Conservation (phyloP, 2,797 vertebrate genomes). For the Coregonus sp. region DNA sequence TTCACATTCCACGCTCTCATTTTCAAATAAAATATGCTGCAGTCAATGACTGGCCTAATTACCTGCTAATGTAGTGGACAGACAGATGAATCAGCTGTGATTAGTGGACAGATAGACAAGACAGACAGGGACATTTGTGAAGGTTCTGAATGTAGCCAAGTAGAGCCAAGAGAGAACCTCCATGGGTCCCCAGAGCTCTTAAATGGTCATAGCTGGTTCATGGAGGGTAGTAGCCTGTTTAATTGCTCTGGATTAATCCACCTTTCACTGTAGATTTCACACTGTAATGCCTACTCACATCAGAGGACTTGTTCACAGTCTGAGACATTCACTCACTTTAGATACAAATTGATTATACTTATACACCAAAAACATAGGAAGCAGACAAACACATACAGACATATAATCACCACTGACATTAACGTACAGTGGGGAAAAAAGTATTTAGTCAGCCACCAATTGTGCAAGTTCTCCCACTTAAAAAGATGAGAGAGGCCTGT, state of each 20-base stretch:
- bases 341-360: not conserved
- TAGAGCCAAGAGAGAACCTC: conserved; percentile 16
- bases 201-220: conserved; percentile 40
- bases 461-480: too few relatives aligned
- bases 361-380: not conserved
- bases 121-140: conserved; percentile 15
- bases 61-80: conserved; percentile 3
- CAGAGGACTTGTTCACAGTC: not conserved
- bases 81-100: conserved; percentile 14
- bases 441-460: too few relatives aligned
- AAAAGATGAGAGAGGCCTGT: too few relatives aligned
- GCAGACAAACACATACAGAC: conserved; percentile 26
- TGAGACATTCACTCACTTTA: not conserved
- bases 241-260: conserved; percentile 30
- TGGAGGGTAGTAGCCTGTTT: conserved; percentile 6
- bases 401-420: not conserved
- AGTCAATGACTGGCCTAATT: conserved; percentile 19
- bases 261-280: conserved; percentile 16
- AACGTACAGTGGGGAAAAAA: too few relatives aligned
- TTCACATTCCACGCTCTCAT: conserved; percentile 7
- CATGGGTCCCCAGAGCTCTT: conserved; percentile 43
- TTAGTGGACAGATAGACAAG: conserved; percentile 7
- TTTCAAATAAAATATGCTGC: not conserved
- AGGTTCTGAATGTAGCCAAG: conserved; percentile 32
- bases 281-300: conserved; percentile 32